phyloP scores from a whole-genome alignment of 2,113 vertebrate genomes.

The Forbesichthys papilliferus region DNA sequence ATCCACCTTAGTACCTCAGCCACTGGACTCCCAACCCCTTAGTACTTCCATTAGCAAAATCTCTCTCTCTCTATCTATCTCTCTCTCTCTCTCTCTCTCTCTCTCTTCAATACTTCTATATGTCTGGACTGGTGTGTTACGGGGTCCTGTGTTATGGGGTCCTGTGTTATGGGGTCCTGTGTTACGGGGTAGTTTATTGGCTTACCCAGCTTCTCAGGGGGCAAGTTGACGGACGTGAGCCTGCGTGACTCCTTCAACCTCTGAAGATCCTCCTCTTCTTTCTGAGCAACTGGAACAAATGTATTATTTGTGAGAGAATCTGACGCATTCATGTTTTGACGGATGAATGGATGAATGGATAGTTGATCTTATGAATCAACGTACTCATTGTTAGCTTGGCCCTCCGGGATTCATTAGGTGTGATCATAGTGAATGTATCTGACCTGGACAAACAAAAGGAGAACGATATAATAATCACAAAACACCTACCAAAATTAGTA shows the following conservation, averaged over 20 bases:
- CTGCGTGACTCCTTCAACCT: slow-evolving; percentile 73
- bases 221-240: slow-evolving; percentile 53
- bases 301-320: not conserved
- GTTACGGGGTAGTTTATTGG: not conserved
- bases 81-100: no score
- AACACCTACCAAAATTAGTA: no score
- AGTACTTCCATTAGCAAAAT: no score
- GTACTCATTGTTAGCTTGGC: slow-evolving; percentile 75
- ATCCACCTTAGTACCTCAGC: no score
- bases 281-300: slow-evolving; percentile 74
- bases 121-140: not conserved
- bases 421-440: slow-evolving; percentile 69
- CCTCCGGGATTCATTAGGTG: slow-evolving; percentile 76
- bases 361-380: slow-evolving; percentile 30
- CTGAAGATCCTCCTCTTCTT: slow-evolving; percentile 74
- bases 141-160: not conserved
- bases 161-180: not conserved
- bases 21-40: no score
- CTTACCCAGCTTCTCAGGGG: slow-evolving; percentile 79
- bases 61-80: no score
- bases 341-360: not conserved
- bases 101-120: no score
- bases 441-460: slow-evolving; percentile 69
- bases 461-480: not conserved
- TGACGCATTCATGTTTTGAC: not conserved